Base-by-base conservation (phyloP, 2,888 invertebrate species). In the Sericinus montela region DNA sequence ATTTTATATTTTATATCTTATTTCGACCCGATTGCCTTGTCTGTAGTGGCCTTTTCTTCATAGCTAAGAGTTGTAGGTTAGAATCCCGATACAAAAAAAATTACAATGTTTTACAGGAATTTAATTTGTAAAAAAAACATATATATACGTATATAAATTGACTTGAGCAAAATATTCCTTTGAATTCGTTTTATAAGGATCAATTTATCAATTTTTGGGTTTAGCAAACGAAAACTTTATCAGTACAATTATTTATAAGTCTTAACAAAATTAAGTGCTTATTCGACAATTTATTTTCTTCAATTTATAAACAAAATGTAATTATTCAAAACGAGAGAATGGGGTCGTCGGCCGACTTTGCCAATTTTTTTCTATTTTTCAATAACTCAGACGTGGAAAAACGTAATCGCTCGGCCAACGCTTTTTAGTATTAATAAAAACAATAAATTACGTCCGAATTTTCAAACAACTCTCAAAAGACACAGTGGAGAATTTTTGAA, bases 311-410 rank as follows among this genome's bases (percentile, higher is more conserved):
- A 39, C 8, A 28, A 34, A 35, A 40, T 39, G 44, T 49, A 49
- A 49, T 44, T 44, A 49, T 49, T 44, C 39, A 39, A 32, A 48
- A 48, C 8, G 25, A 28, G 44, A 40, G 25, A 49, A 44, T 23
- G 49, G 39, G 49, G 49, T 49, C 49, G 10, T 44, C 16, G 49
- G 6, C 49, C 49, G 44, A 49, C 44, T 44, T 40, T 15, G 43
- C 38, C 39, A 34, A 44, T 44, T 44, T 35, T 49, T 48, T 49
- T 49, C 34, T 44, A 40, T 49, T 43, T 49, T 49, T 40, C 44
- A 39, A 44, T 49, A 44, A 44, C 44, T 37, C 28, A 16, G 39
- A 38, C 48, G 32, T 14, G 2, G 23, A 5, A 48, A 42, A 48
- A 30, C n/a, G 25, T 29, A 14, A 37, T 23, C 16, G n/a, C 11